Base-by-base conservation (phyloP, 2,113 vertebrate species). In the Narcine bancroftii region DNA sequence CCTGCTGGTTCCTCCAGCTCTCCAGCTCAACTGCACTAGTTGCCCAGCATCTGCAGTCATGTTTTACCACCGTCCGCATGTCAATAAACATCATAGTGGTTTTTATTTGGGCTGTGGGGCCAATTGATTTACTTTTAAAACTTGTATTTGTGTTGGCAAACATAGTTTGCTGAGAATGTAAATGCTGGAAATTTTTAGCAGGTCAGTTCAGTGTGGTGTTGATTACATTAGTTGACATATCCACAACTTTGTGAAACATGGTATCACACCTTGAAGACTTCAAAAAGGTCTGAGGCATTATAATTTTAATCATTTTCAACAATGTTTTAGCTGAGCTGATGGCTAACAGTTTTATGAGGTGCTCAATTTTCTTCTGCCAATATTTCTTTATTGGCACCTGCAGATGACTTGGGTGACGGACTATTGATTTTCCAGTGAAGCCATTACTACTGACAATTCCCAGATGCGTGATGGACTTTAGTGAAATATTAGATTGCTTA, bases 401-500 rank as follows among this genome's bases (percentile, higher is more conserved):
- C 10, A 11, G n/a, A 17, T 75, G 72, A 75, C 72, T 75, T 3
- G n/a, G 72, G 5, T 75, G 72, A n/a, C n/a, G 39, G 36, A 39
- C 13, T 17, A 39, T 75, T 36, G 29, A 75, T 75, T 75, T 75
- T 75, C 72, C 72, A 39, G n/a, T 75, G 72, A 39, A 75, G 72
- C 3, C 10, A 26, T 72, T 29, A 29, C 29, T 7, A 72, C 72
- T 75, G 72, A 75, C n/a, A 75, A n/a, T 17, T 75, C n/a, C n/a
- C 72, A 75, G 36, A 2, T 75, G 72, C 39, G 13, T 17, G 39
- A 75, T 75, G 72, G 72, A 10, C n/a, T 15, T 75, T 39, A 75
- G 72, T 75, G 72, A 75, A 75, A 75, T 75, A 75, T 75, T 75
- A 75, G 72, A 75, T 75, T 39, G n/a, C 72, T 39, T 75, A 11